Percentiles rank a stretch among this genome's conserved stretches.
Conservation (phyloP, 53 echinoderm and acorn worm genomes). For the Luidia sarsii region DNA sequence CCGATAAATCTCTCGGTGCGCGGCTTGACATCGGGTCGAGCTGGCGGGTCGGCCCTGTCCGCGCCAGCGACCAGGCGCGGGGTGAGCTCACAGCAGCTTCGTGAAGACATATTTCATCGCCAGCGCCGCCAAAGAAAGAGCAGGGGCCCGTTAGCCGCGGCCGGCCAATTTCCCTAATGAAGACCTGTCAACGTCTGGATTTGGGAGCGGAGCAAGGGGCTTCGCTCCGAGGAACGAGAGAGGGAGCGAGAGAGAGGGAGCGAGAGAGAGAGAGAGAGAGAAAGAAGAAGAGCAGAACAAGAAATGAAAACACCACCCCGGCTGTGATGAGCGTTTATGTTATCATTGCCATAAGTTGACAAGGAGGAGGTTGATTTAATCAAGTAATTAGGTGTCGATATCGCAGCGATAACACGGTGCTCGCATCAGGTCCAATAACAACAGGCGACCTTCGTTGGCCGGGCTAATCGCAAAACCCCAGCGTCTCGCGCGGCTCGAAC, state of each 20-base stretch:
- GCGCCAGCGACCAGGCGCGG: too few species aligned
- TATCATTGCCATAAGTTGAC: slow-evolving; percentile 51
- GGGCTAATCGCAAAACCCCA: too few species aligned
- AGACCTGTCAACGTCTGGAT: slow-evolving; percentile 15
- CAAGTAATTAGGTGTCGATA: slow-evolving; percentile 54
- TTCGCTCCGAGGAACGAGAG: background rate
- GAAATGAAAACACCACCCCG: too few species aligned
- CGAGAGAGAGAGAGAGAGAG: background rate
- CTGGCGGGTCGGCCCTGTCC: too few species aligned
- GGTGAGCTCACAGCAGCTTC: slow-evolving; percentile 8
- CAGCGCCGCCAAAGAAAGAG: too few species aligned
- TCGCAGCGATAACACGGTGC: slow-evolving; percentile 30
- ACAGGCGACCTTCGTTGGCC: slow-evolving; percentile 1
- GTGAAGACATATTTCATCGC: slow-evolving; percentile 52
- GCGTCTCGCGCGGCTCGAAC: too few species aligned
- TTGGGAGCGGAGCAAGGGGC: background rate
- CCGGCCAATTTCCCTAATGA: slow-evolving; percentile 56
- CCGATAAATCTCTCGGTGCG: too few species aligned
- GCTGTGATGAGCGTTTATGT: slow-evolving; percentile 51
- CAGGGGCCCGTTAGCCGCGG: background rate
- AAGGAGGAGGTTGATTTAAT: slow-evolving; percentile 54
- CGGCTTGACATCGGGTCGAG: too few species aligned
- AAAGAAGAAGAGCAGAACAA: background rate
- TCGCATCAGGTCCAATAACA: slow-evolving; percentile 19
- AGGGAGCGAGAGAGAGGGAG: background rate